These are phyloP conservation scores for Drymonia ruficornis DNA, from an alignment of 2,888 invertebrate genomes.

Conservation along the genomic window DNA sequence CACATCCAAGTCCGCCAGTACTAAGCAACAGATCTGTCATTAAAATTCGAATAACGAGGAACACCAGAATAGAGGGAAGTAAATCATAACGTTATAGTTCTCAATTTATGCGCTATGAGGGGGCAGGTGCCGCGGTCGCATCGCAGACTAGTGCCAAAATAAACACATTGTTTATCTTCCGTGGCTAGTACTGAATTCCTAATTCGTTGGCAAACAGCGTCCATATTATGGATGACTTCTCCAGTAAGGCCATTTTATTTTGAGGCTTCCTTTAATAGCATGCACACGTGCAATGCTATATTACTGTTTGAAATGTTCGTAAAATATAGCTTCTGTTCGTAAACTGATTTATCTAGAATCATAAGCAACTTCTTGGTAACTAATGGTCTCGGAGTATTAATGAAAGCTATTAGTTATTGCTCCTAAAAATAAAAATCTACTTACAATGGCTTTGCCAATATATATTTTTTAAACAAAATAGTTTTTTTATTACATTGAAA, in stretches of 20 bases:
- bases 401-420: too few relatives aligned
- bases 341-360: too few relatives aligned
- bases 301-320: too few relatives aligned
- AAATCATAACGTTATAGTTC: conserved; percentile 30
- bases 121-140: conserved; percentile 53
- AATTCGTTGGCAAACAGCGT: conserved; percentile 40
- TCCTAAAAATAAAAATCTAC: too few relatives aligned
- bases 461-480: too few relatives aligned
- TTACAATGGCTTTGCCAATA: too few relatives aligned
- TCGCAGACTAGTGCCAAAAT: conserved; percentile 44
- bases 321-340: too few relatives aligned
- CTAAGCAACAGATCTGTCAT: not conserved
- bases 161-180: conserved; percentile 38
- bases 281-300: not conserved
- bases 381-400: too few relatives aligned
- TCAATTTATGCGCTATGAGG: conserved; percentile 42
- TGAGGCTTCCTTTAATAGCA: conserved; percentile 9
- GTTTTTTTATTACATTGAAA: too few relatives aligned
- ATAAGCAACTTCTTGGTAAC: too few relatives aligned
- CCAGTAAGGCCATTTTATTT: conserved; percentile 24
- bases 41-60: not conserved
- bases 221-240: conserved; percentile 12
- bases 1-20: not conserved
- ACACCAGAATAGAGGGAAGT: conserved; percentile 31
- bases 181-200: conserved; percentile 32